Base-by-base conservation (phyloP, 2,113 vertebrate species). In the Caranx ignobilis region DNA sequence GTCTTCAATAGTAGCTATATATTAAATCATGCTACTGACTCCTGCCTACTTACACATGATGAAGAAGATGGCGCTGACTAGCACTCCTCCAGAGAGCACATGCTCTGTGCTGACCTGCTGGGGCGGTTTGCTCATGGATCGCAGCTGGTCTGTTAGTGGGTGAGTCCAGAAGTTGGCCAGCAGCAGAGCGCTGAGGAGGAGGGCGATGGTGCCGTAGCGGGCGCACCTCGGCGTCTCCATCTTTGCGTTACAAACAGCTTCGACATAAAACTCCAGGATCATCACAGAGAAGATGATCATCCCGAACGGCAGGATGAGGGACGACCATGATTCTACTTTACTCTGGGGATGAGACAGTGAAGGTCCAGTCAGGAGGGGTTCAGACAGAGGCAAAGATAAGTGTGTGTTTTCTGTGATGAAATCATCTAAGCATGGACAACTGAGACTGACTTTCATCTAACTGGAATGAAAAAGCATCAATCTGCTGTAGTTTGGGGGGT, bases 181-280 rank as follows among this genome's bases (percentile, higher is more conserved):
- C 77, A 99, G 94, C 82, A 99, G 80, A 9, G 96, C 97, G 39
- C 96, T 97, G 75, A 96, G 75, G 69, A 98, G 95, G 85, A 95
- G 94, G 61, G 97, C 93, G 63, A 95, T 87, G 59, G 97, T 94
- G 78, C 98, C 96, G 0, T 97, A 99, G 75, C 97, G 96, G 75
- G 97, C 97, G 79, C 94, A 97, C 0, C 95, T 93, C 16, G 95
- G 95, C 59, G 89, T 86, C 80, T 99, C 98, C 94, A 99, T 97
- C 94, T 99, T 99, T 31, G 96, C 82, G 37, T 84, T 94, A 92
- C 98, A 99, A 81, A 97, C 73, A 19, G 98, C 96, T 89, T 99
- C 97, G n/a, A 97, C 96, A 1, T 99, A 99, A 90, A 99, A 99
- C 94, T 99, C 98, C 95, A 99, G 93, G 89, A 99, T 96, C 93